phyloP scores from a whole-genome alignment of 2,113 vertebrate genomes.

The Psammodynastes pulverulentus region DNA sequence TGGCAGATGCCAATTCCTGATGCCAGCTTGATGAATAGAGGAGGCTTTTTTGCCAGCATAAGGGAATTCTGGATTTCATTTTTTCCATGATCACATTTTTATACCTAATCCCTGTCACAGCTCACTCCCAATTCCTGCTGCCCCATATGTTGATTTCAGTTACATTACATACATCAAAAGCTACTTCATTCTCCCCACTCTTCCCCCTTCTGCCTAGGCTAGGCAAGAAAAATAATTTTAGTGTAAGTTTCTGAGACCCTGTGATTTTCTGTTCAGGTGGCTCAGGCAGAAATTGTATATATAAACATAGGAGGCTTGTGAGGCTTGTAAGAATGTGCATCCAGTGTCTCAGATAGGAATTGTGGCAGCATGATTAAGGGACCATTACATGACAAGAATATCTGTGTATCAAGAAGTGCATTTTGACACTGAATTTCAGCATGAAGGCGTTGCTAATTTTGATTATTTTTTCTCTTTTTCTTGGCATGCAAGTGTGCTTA shows the following conservation, averaged over 20 bases:
- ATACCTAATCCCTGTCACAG: not conserved
- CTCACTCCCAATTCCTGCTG: not conserved
- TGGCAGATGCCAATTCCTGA: not conserved
- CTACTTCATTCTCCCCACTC: not conserved
- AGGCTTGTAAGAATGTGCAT: not conserved
- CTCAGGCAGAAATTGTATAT: not conserved
- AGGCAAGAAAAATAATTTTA: not conserved
- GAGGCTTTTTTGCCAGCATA: not conserved
- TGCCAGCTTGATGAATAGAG: not conserved
- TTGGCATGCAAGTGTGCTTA: not conserved
- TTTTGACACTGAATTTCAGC: not conserved
- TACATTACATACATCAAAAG: not conserved
- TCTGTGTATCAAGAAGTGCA: not conserved
- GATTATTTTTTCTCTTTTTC: not conserved
- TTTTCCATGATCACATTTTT: not conserved
- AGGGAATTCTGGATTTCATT: conserved; percentile 19
- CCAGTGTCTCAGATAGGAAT: not conserved
- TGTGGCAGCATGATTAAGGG: not conserved
- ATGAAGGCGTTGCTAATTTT: not conserved
- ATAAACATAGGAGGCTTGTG: not conserved
- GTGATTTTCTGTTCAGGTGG: not conserved
- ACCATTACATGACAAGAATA: not conserved
- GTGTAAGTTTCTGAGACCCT: not conserved
- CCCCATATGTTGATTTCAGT: conserved; percentile 33
- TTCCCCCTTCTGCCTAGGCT: not conserved